Evolutionary conservation across 1,140 invertebrate species (phyloP).

Genomic region (Xylocopa sonorina): DNA sequence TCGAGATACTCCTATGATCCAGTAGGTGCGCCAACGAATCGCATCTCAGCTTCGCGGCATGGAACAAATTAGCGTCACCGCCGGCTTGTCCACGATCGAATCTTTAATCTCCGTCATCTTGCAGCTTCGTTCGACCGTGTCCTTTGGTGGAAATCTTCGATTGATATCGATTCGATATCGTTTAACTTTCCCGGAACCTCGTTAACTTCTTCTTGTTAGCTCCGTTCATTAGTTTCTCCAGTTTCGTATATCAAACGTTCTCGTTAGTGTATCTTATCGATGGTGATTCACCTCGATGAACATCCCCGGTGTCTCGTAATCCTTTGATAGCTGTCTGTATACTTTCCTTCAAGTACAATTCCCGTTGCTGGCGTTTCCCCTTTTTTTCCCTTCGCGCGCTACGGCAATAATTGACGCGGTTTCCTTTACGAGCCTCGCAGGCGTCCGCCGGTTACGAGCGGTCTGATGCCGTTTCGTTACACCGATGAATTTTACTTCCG

Average conservation of each 20-base stretch:
- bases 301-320: not conserved
- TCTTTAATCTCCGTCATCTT: constrained; percentile 12
- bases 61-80: not conserved
- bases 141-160: not conserved
- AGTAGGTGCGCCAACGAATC: constrained; percentile 1
- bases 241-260: not conserved
- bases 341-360: not conserved
- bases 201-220: not conserved
- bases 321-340: not conserved
- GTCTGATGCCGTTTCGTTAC: constrained; percentile 41
- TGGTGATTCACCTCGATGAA: not conserved
- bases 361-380: not conserved
- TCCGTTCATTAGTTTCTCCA: not conserved
- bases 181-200: not conserved
- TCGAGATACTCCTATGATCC: not conserved
- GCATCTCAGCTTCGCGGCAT: not conserved
- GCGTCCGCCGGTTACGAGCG: constrained; percentile 6
- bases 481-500: constrained; percentile 12
- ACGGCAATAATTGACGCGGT: constrained; percentile 32
- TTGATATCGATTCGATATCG: not conserved
- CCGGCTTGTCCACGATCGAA: not conserved
- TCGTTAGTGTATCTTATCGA: not conserved
- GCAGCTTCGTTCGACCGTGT: not conserved
- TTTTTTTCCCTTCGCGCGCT: constrained; percentile 8
- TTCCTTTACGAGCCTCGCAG: constrained; percentile 16